These are phyloP conservation scores for Nasonia giraulti DNA, from an alignment of 1,140 invertebrate genomes.

Conservation along the genomic window DNA sequence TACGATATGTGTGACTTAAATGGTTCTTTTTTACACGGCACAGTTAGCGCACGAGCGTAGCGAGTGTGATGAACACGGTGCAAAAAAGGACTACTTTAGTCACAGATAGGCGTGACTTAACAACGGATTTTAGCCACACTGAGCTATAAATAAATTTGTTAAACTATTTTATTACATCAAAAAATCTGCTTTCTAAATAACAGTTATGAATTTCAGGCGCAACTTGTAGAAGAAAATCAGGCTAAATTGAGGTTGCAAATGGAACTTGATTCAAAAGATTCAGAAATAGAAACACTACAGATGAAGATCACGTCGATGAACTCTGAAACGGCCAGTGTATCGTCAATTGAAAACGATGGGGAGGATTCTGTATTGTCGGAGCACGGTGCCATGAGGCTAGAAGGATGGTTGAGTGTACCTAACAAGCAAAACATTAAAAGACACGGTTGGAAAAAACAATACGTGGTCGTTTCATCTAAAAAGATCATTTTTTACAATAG, in stretches of 20 bases:
- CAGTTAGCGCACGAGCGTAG: no score
- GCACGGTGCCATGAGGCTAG: constrained; percentile 78
- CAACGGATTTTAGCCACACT: no score
- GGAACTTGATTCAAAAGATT: constrained; percentile 97
- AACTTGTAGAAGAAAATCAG: constrained; percentile 79
- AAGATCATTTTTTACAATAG: constrained; percentile 99
- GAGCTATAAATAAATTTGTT: background rate
- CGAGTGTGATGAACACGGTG: no score
- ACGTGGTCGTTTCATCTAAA: constrained; percentile 96
- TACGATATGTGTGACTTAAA: no score
- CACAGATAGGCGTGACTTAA: no score
- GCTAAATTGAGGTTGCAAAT: constrained; percentile 88
- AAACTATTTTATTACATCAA: background rate
- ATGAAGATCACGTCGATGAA: constrained; percentile 85
- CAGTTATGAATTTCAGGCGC: constrained; percentile 67
- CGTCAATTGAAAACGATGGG: constrained; percentile 90
- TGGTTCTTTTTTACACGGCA: no score
- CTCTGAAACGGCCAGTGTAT: constrained; percentile 92
- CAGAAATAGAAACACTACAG: constrained; percentile 94
- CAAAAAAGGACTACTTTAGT: no score
- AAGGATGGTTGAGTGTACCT: constrained; percentile 96
- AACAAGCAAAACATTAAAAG: constrained; percentile 96
- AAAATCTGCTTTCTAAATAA: background rate
- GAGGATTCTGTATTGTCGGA: constrained; percentile 81
- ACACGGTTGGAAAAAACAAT: constrained; percentile 98